Percentiles rank a stretch among this genome's conserved stretches.
These are phyloP conservation scores for Acrocephalus arundinaceus DNA, from an alignment of 2,113 vertebrate genomes.

Conservation along the genomic window DNA sequence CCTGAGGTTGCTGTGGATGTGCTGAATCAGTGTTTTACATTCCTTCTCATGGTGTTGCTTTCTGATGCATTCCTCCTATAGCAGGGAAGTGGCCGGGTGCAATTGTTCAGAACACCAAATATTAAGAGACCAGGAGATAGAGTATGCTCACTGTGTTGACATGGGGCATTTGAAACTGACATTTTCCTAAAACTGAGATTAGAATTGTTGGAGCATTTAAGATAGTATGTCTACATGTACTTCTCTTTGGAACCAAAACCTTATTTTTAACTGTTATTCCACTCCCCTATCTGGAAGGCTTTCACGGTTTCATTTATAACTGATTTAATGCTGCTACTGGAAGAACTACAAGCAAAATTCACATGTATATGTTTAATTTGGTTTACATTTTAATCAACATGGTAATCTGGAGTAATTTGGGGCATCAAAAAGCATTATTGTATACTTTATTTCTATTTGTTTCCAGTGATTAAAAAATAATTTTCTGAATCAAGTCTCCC, in stretches of 20 bases:
- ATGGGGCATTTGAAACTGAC: background rate
- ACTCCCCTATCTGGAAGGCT: background rate
- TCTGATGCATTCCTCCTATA: background rate
- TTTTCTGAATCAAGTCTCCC: background rate
- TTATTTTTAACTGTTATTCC: background rate
- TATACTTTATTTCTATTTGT: background rate
- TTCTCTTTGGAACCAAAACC: background rate
- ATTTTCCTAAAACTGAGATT: background rate
- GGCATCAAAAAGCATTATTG: background rate
- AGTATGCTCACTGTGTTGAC: background rate
- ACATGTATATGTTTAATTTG: background rate
- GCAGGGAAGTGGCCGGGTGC: background rate
- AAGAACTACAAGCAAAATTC: background rate
- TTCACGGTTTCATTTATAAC: background rate
- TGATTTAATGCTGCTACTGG: background rate
- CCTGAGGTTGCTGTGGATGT: background rate
- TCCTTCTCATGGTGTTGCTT: background rate
- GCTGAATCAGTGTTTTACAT: background rate
- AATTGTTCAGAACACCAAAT: background rate
- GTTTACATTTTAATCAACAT: background rate
- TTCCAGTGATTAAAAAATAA: background rate
- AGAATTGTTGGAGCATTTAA: background rate
- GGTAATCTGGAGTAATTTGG: background rate
- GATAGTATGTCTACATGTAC: background rate
- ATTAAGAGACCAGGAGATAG: background rate